A percentile compares a stretch with the other conserved stretches of the same genome.
Conservation (phyloP, 2,888 invertebrate genomes). For the Drosophila greeni region DNA sequence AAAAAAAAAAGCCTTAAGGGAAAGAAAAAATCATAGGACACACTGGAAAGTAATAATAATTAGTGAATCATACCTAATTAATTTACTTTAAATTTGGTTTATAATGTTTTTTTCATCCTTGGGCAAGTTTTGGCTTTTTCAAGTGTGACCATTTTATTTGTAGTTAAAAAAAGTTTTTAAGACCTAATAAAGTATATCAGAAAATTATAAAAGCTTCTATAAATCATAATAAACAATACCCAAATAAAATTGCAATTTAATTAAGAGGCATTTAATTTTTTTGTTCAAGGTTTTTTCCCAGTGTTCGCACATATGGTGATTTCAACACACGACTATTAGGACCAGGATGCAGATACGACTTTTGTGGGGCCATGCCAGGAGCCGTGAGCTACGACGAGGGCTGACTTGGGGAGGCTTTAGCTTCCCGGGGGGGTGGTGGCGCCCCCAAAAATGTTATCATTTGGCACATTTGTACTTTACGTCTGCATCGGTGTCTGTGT, state of each 20-base stretch:
- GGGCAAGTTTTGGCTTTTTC: too few species aligned
- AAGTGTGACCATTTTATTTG: too few species aligned
- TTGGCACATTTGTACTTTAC: conserved; percentile 62
- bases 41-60: too few species aligned
- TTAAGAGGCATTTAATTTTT: background rate
- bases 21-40: too few species aligned
- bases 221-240: background rate
- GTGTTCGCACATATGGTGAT: conserved; percentile 17
- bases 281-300: background rate
- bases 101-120: too few species aligned
- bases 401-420: conserved; percentile 16
- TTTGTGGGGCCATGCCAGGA: conserved; percentile 11
- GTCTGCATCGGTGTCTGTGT: conserved; percentile 25
- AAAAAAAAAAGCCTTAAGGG: too few species aligned
- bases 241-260: background rate
- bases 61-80: too few species aligned
- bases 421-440: background rate
- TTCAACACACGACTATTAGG: conserved; percentile 14
- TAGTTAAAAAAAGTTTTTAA: too few species aligned
- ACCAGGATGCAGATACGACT: conserved; percentile 24
- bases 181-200: background rate
- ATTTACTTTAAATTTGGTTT: too few species aligned
- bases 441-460: conserved; percentile 60
- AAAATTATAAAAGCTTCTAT: background rate
- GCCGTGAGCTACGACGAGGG: conserved; percentile 13